These are phyloP conservation scores for Ophraella communa DNA, from an alignment of 2,888 invertebrate genomes.

Conservation along the genomic window DNA sequence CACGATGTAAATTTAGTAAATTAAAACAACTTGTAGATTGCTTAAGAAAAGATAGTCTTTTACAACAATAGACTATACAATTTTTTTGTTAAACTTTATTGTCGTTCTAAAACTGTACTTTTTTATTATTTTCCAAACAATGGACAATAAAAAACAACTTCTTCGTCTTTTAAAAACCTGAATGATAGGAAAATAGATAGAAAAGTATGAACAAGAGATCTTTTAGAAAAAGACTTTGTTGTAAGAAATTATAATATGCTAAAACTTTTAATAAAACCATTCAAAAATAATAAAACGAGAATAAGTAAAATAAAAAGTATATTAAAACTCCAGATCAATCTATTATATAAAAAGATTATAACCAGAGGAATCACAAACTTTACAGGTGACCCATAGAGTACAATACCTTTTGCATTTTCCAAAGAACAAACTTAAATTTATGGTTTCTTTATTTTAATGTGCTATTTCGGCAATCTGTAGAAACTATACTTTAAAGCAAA, in stretches of 20 bases:
- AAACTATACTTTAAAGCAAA: too few species aligned
- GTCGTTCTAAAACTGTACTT: neutral
- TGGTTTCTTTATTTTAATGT: too few species aligned
- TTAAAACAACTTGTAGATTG: neutral
- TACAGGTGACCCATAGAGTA: too few species aligned
- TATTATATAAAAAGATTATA: too few species aligned
- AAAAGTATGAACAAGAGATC: neutral
- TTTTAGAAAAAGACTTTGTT: neutral
- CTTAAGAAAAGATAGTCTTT: neutral
- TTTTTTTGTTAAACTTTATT: neutral
- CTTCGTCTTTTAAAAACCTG: neutral
- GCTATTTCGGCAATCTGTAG: too few species aligned
- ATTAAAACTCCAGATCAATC: too few species aligned
- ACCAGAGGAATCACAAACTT: too few species aligned
- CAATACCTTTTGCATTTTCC: too few species aligned
- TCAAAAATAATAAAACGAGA: neutral
- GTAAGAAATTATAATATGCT: neutral
- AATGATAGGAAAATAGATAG: neutral
- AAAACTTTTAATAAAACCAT: neutral
- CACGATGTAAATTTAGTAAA: neutral
- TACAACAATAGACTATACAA: conserved; percentile 2
- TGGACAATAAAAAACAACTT: conserved; percentile 2
- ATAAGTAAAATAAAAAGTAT: too few species aligned
- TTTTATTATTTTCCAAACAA: conserved; percentile 14
- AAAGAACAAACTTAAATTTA: too few species aligned